Evolutionary conservation across 2,888 invertebrate species (phyloP).

Genomic region (Lepetodrilus schrolli): DNA sequence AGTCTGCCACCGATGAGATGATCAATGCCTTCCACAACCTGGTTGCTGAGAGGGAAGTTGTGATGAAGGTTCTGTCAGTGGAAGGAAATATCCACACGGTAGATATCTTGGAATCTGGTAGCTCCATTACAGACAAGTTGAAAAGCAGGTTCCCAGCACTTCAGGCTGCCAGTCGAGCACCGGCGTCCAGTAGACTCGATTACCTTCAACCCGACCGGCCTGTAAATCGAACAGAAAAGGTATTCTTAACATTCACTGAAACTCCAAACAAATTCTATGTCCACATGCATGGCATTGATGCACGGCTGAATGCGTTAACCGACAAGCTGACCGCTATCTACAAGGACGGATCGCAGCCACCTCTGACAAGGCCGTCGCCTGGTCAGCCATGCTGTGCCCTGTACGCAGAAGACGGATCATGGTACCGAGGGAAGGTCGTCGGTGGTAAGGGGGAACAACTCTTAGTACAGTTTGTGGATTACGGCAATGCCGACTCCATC

Average conservation of each 20-base stretch:
- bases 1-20: constrained; percentile 23
- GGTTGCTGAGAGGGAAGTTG: constrained; percentile 32
- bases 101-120: constrained; percentile 28
- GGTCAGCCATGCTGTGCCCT: constrained; percentile 52
- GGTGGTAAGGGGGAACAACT: constrained; percentile 43
- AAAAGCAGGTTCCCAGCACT: neutral
- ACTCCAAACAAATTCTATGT: constrained; percentile 61
- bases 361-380: neutral
- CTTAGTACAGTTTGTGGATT: constrained; percentile 66
- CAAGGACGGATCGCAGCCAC: neutral
- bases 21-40: constrained; percentile 37
- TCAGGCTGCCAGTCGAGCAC: neutral
- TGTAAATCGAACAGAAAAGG: constrained; percentile 34
- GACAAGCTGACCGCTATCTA: constrained; percentile 35
- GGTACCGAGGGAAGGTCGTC: constrained; percentile 63
- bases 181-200: neutral
- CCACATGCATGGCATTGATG: constrained; percentile 46
- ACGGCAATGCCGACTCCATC: constrained; percentile 65
- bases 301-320: constrained; percentile 44
- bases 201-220: constrained; percentile 20
- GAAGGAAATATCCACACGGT: constrained; percentile 27
- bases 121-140: constrained; percentile 31
- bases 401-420: constrained; percentile 53
- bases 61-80: constrained; percentile 7
- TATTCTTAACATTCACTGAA: constrained; percentile 55